Evolutionary conservation across 2,113 vertebrate genomes (phyloP).

Genomic region (Callaeas wilsoni): DNA sequence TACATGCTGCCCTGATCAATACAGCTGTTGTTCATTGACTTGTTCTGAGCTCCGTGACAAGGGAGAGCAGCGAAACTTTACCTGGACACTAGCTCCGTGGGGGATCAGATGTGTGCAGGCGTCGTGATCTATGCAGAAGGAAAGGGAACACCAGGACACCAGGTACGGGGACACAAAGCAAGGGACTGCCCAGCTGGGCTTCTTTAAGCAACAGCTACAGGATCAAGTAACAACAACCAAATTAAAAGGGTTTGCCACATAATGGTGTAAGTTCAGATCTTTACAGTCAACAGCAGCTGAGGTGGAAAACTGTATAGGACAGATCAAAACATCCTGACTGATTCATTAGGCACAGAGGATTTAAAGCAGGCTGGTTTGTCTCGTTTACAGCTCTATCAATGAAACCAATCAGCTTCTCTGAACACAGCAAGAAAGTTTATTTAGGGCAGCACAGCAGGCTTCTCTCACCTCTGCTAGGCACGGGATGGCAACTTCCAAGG

Average conservation of each 20-base stretch:
- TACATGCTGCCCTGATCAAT: background rate
- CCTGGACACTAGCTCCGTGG: background rate
- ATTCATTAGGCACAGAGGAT: background rate
- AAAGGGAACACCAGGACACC: constrained; percentile 42
- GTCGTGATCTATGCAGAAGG: background rate
- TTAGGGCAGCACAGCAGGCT: background rate
- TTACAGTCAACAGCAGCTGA: background rate
- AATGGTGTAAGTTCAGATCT: background rate
- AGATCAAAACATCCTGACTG: background rate
- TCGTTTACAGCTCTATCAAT: background rate
- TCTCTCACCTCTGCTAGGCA: background rate
- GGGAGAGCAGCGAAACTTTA: background rate
- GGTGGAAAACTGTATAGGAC: background rate
- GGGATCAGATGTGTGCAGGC: background rate
- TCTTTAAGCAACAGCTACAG: background rate
- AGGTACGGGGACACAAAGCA: background rate
- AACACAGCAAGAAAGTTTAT: background rate
- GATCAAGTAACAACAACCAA: background rate
- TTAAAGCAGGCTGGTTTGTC: background rate
- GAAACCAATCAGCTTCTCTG: background rate
- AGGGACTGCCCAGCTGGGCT: background rate
- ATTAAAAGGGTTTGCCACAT: background rate
- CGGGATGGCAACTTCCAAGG: background rate
- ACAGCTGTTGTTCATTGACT: background rate
- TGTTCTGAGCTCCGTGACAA: background rate